A percentile compares a stretch with the other conserved stretches of the same genome.
These are phyloP conservation scores for Heterohyrax brucei DNA, from an alignment of 2,797 vertebrate species.

Conservation along the genomic window DNA sequence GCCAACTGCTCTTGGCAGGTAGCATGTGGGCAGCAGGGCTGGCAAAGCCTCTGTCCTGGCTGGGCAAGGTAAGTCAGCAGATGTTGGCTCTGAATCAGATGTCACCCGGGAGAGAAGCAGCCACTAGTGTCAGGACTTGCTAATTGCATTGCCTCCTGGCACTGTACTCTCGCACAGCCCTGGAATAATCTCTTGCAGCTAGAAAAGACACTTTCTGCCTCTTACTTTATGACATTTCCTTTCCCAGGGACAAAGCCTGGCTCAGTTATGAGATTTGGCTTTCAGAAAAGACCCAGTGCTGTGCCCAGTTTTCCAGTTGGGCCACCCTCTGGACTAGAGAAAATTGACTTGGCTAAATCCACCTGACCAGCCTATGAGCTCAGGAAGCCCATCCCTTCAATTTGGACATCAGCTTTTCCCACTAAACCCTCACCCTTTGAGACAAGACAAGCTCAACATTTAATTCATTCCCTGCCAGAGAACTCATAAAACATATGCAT, in stretches of 20 bases:
- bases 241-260: constrained; percentile 72
- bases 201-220: constrained; percentile 28
- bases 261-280: background rate
- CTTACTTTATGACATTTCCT: constrained; percentile 46
- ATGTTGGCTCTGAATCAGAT: background rate
- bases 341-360: constrained; percentile 21
- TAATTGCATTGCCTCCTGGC: constrained; percentile 32
- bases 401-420: background rate
- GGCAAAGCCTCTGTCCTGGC: background rate
- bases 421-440: background rate
- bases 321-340: constrained; percentile 43
- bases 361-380: background rate
- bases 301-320: constrained; percentile 46
- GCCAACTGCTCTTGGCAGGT: background rate
- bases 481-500: background rate
- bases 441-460: background rate
- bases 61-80: background rate
- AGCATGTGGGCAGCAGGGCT: constrained; percentile 30
- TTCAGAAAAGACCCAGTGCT: background rate
- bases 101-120: constrained; percentile 6
- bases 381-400: background rate
- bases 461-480: background rate
- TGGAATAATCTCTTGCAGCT: constrained; percentile 24
- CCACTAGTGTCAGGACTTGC: constrained; percentile 16
- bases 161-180: background rate